Evolutionary conservation across 2,797 vertebrate genomes (phyloP).

Genomic region (Peromyscus eremicus): DNA sequence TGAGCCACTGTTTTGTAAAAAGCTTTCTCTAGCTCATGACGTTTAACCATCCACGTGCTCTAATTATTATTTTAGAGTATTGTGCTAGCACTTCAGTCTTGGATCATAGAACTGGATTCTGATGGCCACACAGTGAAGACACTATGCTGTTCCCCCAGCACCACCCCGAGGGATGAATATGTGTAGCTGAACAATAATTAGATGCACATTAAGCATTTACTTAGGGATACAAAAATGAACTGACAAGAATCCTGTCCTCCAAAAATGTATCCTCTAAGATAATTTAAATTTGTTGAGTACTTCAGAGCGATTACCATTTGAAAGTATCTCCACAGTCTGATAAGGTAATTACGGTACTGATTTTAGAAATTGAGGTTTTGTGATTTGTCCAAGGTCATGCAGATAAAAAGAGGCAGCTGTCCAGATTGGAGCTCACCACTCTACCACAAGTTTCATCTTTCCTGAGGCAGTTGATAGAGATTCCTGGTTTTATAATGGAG

Average conservation of each 20-base stretch:
- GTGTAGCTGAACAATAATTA: slow-evolving; percentile 18
- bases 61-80: neutral
- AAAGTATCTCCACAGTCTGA: slow-evolving; percentile 43
- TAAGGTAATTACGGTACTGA: slow-evolving; percentile 65
- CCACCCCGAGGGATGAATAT: neutral
- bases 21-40: neutral
- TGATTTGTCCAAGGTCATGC: slow-evolving; percentile 63
- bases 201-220: slow-evolving; percentile 8
- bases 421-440: slow-evolving; percentile 37
- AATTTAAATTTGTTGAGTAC: slow-evolving; percentile 57
- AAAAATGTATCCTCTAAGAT: slow-evolving; percentile 54
- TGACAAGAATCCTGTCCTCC: slow-evolving; percentile 17
- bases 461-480: slow-evolving; percentile 40
- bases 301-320: slow-evolving; percentile 65
- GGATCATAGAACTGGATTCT: neutral
- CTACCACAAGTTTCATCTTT: slow-evolving; percentile 3
- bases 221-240: slow-evolving; percentile 26
- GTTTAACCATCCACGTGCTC: neutral
- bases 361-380: slow-evolving; percentile 71
- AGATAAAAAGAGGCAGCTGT: slow-evolving; percentile 61
- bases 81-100: neutral
- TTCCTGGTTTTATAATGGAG: neutral
- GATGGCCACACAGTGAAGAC: neutral
- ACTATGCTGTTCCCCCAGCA: fast-evolving
- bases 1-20: neutral